Conservation (phyloP, 2,797 vertebrate species). For the Phrynocephalus forsythii region DNA sequence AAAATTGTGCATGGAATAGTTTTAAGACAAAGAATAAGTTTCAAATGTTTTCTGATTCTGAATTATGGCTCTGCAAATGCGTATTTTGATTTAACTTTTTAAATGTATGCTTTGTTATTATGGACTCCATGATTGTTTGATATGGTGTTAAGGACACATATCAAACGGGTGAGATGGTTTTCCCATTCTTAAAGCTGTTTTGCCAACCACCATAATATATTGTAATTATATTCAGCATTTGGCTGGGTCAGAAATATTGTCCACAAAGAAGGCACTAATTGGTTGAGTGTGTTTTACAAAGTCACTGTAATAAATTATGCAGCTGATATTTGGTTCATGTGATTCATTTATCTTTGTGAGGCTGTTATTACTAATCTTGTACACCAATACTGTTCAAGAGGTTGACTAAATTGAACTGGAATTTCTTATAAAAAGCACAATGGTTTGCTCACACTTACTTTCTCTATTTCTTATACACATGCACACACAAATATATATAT, state of each 20-base stretch:
- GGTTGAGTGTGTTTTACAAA: neutral
- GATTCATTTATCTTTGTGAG: fast-evolving
- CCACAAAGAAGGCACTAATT: neutral
- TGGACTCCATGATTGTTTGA: neutral
- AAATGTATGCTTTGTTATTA: neutral
- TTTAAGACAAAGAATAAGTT: neutral
- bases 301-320: neutral
- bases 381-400: fast-evolving
- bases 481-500: neutral
- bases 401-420: neutral
- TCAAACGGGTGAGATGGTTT: neutral
- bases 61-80: neutral
- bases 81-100: neutral
- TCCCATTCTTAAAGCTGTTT: neutral
- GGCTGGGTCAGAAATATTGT: neutral
- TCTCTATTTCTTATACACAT: neutral
- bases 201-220: neutral
- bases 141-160: neutral
- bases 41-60: neutral
- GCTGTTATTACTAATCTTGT: neutral
- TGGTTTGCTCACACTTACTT: neutral
- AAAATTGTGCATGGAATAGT: neutral
- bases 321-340: neutral
- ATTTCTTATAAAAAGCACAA: no score
- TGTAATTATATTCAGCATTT: neutral